These are phyloP conservation scores for Ditylenchus weischeri DNA, from an alignment of 2,888 invertebrate genomes.

Conservation along the genomic window DNA sequence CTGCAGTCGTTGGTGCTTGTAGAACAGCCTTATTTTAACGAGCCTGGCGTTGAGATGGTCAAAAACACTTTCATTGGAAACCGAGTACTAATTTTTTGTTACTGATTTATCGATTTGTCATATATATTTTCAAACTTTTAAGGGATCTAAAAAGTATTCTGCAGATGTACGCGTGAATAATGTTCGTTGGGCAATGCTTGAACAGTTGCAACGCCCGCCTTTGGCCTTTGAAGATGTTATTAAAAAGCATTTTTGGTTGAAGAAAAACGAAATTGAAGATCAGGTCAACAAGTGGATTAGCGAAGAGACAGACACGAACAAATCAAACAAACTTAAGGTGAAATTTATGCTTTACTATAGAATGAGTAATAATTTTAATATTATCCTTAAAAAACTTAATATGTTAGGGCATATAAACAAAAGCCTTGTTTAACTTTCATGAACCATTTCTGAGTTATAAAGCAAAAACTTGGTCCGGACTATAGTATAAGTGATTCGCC, in stretches of 20 bases:
- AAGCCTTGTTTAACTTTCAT: too few relatives aligned
- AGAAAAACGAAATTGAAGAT: conserved; percentile 80
- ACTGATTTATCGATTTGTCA: conserved; percentile 15
- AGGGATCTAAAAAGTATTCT: conserved; percentile 51
- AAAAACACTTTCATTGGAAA: background rate
- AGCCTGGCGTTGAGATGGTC: conserved; percentile 63
- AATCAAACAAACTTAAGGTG: too few relatives aligned
- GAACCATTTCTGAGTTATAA: too few relatives aligned
- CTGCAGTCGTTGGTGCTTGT: conserved; percentile 64
- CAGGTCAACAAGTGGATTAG: conserved; percentile 64
- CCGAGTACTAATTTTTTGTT: conserved; percentile 4
- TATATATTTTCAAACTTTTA: conserved; percentile 19
- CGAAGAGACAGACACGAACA: conserved; percentile 18
- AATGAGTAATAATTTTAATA: too few relatives aligned
- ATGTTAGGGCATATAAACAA: too few relatives aligned
- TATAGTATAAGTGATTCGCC: too few relatives aligned
- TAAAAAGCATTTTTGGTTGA: conserved; percentile 88
- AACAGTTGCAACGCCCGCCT: conserved; percentile 48
- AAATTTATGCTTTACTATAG: too few relatives aligned
- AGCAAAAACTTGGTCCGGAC: too few relatives aligned
- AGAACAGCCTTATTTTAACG: conserved; percentile 66
- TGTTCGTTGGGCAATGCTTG: conserved; percentile 49
- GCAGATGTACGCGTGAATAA: conserved; percentile 29
- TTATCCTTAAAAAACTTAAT: too few relatives aligned
- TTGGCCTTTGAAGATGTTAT: conserved; percentile 75